Conservation (phyloP, 2,113 vertebrate genomes). For the Cephalopholis sonnerati region DNA sequence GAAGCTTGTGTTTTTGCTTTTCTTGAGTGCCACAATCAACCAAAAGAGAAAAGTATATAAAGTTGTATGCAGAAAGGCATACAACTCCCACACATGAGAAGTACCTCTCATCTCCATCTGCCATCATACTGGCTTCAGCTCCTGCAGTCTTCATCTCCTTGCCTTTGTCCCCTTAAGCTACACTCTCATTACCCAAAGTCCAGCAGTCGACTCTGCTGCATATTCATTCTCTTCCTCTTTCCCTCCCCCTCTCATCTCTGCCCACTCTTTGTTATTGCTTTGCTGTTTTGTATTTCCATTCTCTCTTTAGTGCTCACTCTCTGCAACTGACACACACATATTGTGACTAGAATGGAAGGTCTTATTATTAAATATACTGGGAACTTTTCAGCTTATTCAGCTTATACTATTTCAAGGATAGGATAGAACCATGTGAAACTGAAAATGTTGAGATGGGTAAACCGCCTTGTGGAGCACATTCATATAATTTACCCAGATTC, state of each 20-base stretch:
- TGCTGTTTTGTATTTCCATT: slow-evolving; percentile 28
- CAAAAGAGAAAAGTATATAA: slow-evolving; percentile 40
- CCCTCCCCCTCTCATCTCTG: slow-evolving; percentile 9
- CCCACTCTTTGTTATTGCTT: slow-evolving; percentile 30
- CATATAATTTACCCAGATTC: neutral
- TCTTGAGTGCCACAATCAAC: slow-evolving; percentile 50
- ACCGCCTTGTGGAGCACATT: neutral
- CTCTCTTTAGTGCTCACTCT: slow-evolving; percentile 12
- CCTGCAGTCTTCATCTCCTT: slow-evolving; percentile 41
- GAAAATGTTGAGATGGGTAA: neutral
- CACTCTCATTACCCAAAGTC: slow-evolving; percentile 64
- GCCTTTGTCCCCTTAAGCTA: slow-evolving; percentile 48
- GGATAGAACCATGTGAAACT: neutral
- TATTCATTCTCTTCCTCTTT: slow-evolving; percentile 34
- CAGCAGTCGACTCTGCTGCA: slow-evolving; percentile 49
- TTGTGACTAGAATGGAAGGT: neutral
- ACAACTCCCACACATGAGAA: slow-evolving; percentile 25
- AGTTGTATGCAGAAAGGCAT: neutral
- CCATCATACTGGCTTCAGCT: slow-evolving; percentile 21
- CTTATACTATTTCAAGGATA: neutral
- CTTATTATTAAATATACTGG: neutral
- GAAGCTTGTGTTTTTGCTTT: slow-evolving; percentile 11
- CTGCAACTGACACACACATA: neutral
- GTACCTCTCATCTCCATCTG: slow-evolving; percentile 8
- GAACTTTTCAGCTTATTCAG: neutral